A percentile compares a stretch with the other conserved stretches of the same genome.
These are phyloP conservation scores for Cnemophilus loriae DNA, from an alignment of 2,113 vertebrate species.

Conservation along the genomic window DNA sequence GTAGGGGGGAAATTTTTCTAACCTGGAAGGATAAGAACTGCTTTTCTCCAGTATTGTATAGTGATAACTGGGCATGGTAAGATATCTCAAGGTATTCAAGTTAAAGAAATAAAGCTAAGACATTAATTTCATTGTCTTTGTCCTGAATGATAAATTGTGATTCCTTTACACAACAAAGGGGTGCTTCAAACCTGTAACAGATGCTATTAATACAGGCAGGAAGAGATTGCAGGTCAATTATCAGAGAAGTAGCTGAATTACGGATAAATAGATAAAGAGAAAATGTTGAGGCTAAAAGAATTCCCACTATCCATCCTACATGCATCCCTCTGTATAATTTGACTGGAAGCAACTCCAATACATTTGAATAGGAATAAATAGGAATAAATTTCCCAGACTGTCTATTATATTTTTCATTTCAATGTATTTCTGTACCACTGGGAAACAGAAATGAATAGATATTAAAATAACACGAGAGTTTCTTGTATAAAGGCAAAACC, in stretches of 20 bases:
- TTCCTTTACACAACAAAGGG: not conserved
- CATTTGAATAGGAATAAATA: not conserved
- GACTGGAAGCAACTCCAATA: not conserved
- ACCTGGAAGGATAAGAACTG: not conserved
- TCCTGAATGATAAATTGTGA: not conserved
- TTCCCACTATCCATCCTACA: not conserved
- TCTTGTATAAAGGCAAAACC: not conserved
- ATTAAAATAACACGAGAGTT: not conserved
- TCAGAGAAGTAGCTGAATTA: not conserved
- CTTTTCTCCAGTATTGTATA: not conserved
- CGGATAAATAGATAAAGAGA: not conserved
- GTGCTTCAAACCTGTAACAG: not conserved
- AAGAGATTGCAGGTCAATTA: not conserved
- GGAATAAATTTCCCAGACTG: not conserved
- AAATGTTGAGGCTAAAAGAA: not conserved
- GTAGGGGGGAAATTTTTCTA: not conserved
- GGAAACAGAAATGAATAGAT: not conserved
- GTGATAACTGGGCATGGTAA: not conserved
- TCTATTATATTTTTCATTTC: conserved; percentile 1
- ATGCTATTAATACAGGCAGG: not conserved
- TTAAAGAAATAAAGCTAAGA: not conserved
- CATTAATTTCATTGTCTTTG: not conserved
- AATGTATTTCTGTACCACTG: not conserved
- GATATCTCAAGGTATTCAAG: not conserved
- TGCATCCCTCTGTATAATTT: not conserved